Base-by-base conservation (phyloP, 2,797 vertebrate species). In the Dendrocincla fuliginosa region DNA sequence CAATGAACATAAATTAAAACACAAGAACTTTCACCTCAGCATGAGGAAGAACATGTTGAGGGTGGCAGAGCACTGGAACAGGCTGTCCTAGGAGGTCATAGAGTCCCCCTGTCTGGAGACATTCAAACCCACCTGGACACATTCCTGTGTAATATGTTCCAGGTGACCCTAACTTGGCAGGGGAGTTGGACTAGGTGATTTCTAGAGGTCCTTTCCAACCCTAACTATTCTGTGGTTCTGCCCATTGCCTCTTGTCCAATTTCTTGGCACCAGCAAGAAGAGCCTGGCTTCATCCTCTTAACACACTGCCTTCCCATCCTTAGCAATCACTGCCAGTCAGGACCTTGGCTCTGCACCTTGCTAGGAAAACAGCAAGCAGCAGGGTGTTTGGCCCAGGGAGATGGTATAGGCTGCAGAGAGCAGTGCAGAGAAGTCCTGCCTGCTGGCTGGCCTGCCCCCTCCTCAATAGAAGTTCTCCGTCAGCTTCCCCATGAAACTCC, bases 391-490 rank as follows among this genome's bases (percentile, higher is more conserved):
- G 15, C 33, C 24, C 39, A 35, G 42, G 64, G 39, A 32, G 12
- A 7, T 24, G 18, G 4, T 3, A 1, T 22, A 30, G 57, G 32
- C 16, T 0, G 0, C 57, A 22, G 17, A 2, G 2, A 56, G 11
- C 37, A 30, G 32, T 0, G 0, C 6, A 1, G 9, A 6, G 1
- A 55, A 13, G 3, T 28, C 24, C 28, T 60, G 47, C 23, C 32
- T 46, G 15, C 19, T 39, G 44, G 10, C 33, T 74, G 59, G 39
- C 7, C 42, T 37, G 10, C 23, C 9, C 15, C 7, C 13, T 30
- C 20, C 37, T 28, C 6, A 33, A 49, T 23, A 85, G 61, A 9
- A 76, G 4, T 4, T 80, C 28, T 73, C 28, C 60, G 23, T 52
- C 35, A 74, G 12, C 24, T 74, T 68, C 23, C 20, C 13, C 18